A percentile compares a stretch with the other conserved stretches of the same genome.
phyloP scores from a whole-genome alignment of 2,113 vertebrate species.

The Scortum barcoo region DNA sequence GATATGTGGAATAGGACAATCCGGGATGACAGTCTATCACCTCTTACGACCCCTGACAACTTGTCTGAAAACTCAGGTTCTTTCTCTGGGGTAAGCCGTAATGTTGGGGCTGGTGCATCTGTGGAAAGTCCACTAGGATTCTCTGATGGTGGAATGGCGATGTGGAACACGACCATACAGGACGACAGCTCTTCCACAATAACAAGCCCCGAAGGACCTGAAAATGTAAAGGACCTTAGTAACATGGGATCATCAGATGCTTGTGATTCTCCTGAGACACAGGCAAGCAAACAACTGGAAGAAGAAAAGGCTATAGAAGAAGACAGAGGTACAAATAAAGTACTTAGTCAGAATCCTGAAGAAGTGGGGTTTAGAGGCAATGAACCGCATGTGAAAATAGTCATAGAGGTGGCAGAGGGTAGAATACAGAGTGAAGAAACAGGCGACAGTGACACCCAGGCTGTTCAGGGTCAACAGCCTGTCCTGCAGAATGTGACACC shows the following conservation, averaged over 20 bases:
- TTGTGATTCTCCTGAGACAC: slow-evolving; percentile 29
- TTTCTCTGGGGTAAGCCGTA: slow-evolving; percentile 45
- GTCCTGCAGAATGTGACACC: slow-evolving; percentile 17
- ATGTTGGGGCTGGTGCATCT: slow-evolving; percentile 37
- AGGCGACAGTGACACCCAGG: background rate
- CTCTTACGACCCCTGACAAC: slow-evolving; percentile 81
- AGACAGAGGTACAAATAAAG: background rate
- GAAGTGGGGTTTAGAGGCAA: slow-evolving; percentile 23
- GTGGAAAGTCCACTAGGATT: slow-evolving; percentile 72
- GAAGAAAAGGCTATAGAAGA: slow-evolving; percentile 19
- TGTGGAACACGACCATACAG: slow-evolving; percentile 87
- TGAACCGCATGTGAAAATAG: slow-evolving; percentile 72
- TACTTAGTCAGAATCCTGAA: background rate
- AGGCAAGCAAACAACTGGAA: slow-evolving; percentile 26
- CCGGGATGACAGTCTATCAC: slow-evolving; percentile 79
- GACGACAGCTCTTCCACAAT: slow-evolving; percentile 85
- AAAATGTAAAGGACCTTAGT: slow-evolving; percentile 72
- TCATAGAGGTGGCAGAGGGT: slow-evolving; percentile 68
- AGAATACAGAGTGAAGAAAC: slow-evolving; percentile 30
- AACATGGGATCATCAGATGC: slow-evolving; percentile 72
- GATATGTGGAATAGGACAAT: slow-evolving; percentile 82
- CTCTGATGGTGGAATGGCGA: slow-evolving; percentile 73
- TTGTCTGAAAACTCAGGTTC: slow-evolving; percentile 76
- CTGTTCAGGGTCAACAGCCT: slow-evolving; percentile 1
- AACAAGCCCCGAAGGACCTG: slow-evolving; percentile 85